phyloP scores from a whole-genome alignment of 2,113 vertebrate genomes.

The Sprattus sprattus region DNA sequence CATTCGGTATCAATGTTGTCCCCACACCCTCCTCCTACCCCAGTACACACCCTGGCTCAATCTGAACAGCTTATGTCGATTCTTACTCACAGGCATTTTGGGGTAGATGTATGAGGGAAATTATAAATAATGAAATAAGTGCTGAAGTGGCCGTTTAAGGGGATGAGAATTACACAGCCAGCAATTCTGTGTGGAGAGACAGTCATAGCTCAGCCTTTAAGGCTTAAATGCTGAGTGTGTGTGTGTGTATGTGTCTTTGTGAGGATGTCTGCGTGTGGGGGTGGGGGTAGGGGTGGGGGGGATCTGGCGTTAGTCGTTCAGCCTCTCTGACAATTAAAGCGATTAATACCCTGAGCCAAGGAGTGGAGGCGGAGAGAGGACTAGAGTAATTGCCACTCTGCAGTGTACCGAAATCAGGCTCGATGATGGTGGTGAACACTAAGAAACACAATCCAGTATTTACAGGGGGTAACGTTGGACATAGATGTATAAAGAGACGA shows the following conservation, averaged over 20 bases:
- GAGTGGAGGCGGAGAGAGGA: slow-evolving; percentile 44
- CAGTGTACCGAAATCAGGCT: slow-evolving; percentile 34
- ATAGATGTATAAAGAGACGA: background rate
- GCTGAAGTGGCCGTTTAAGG: slow-evolving; percentile 58
- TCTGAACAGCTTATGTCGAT: background rate
- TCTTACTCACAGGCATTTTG: slow-evolving; percentile 31
- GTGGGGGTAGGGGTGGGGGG: background rate
- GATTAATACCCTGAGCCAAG: slow-evolving; percentile 61
- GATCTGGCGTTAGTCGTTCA: slow-evolving; percentile 10
- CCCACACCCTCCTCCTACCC: background rate
- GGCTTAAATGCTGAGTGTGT: slow-evolving; percentile 9
- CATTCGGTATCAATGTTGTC: background rate
- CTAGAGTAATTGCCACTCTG: slow-evolving; percentile 60
- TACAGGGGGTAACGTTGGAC: background rate
- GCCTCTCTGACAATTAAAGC: slow-evolving; percentile 64
- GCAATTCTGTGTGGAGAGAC: slow-evolving; percentile 40
- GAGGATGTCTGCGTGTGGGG: slow-evolving; percentile 1
- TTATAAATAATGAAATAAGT: slow-evolving; percentile 63
- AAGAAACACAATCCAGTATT: background rate
- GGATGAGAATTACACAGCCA: slow-evolving; percentile 57
- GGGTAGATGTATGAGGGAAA: slow-evolving; percentile 42
- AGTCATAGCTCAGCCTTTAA: slow-evolving; percentile 35
- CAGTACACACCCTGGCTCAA: background rate
- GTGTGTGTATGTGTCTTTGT: background rate
- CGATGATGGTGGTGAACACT: slow-evolving; percentile 45